Evolutionary conservation across 1,140 invertebrate genomes (phyloP).

Genomic region (Bombus sylvicola): DNA sequence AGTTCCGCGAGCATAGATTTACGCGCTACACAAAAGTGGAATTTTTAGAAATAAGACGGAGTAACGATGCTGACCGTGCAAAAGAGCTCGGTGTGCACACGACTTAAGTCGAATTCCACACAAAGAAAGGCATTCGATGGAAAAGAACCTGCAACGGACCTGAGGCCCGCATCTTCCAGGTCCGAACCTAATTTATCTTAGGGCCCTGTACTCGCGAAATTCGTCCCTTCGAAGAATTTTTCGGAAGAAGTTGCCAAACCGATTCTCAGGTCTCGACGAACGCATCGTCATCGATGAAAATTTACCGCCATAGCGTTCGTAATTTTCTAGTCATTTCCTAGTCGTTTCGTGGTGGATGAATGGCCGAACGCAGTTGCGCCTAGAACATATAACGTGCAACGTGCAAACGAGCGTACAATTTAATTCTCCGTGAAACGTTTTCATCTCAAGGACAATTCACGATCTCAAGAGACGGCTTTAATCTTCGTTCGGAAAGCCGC

Average conservation of each 20-base stretch:
- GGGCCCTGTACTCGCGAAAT: conserved; percentile 42
- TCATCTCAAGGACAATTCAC: conserved; percentile 27
- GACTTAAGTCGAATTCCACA: conserved; percentile 67
- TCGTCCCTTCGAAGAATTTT: conserved; percentile 45
- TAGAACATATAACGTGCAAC: neutral
- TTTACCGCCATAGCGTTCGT: neutral
- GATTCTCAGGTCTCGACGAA: neutral
- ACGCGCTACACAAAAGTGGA: too few relatives aligned
- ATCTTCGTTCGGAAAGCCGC: conserved; percentile 3
- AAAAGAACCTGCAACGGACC: conserved; percentile 73
- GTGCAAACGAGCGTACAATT: neutral
- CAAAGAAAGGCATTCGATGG: conserved; percentile 71
- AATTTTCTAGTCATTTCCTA: neutral
- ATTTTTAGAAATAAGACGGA: too few relatives aligned
- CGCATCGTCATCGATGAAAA: neutral
- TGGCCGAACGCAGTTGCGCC: neutral
- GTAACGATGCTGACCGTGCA: too few relatives aligned
- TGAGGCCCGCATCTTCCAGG: conserved; percentile 63
- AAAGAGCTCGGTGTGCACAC: conserved; percentile 41
- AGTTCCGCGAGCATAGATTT: too few relatives aligned
- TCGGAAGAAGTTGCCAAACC: neutral
- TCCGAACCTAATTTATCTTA: conserved; percentile 71
- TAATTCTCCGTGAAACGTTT: conserved; percentile 24
- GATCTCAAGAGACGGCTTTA: conserved; percentile 31
- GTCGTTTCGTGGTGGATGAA: neutral